phyloP scores from a whole-genome alignment of 2,888 invertebrate species.

The Apocheima hispidaria region DNA sequence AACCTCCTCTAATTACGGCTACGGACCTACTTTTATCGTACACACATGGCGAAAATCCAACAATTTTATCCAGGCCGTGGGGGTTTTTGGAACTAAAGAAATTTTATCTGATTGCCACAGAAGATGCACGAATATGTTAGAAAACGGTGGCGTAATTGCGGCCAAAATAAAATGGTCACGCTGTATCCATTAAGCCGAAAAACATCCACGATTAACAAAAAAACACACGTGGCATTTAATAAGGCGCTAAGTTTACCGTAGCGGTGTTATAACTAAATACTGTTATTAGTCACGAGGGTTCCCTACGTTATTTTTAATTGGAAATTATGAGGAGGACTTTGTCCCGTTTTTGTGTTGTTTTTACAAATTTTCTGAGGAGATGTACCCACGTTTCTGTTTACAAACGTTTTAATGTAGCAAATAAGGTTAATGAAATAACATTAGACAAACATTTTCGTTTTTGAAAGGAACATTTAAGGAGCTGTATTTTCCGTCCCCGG shows the following conservation, averaged over 20 bases:
- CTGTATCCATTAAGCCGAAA: constrained; percentile 75
- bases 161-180: constrained; percentile 15
- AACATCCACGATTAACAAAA: constrained; percentile 82
- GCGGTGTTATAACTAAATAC: constrained; percentile 68
- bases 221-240: constrained; percentile 77
- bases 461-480: no score
- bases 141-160: constrained; percentile 2
- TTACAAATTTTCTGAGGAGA: neutral
- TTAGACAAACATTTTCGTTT: neutral
- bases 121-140: neutral
- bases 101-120: constrained; percentile 13
- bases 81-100: constrained; percentile 8
- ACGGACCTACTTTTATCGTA: constrained; percentile 77
- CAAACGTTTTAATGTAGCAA: neutral
- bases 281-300: constrained; percentile 68
- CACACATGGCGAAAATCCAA: constrained; percentile 57
- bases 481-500: no score
- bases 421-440: neutral
- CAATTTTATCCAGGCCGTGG: constrained; percentile 22
- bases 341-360: constrained; percentile 9
- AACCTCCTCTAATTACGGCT: constrained; percentile 75
- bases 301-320: constrained; percentile 38
- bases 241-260: constrained; percentile 79
- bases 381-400: neutral
- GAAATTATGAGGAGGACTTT: constrained; percentile 28